Percentiles rank a stretch among this genome's conserved stretches.
Conservation (phyloP, 2,888 invertebrate species). For the Drosophila paucipuncta region DNA sequence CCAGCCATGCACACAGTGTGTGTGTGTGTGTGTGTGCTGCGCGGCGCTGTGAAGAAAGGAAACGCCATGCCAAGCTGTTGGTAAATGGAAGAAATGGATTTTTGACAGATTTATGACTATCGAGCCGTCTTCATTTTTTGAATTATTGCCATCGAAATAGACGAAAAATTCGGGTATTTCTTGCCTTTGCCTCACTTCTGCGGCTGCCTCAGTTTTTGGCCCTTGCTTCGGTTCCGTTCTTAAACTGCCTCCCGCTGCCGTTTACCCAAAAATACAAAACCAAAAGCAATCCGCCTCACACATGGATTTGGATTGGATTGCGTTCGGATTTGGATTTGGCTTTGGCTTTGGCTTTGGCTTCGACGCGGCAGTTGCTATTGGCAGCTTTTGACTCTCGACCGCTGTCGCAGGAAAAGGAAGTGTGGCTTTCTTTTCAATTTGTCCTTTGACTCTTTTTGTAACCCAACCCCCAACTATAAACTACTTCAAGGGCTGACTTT, state of each 20-base stretch:
- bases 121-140: conserved; percentile 85
- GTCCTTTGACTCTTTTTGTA: conserved; percentile 16
- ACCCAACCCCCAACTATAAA: conserved; percentile 16
- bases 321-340: conserved; percentile 12
- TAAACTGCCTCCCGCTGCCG: conserved; percentile 51
- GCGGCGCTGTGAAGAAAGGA: conserved; percentile 61
- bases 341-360: conserved; percentile 9
- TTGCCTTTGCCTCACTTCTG: conserved; percentile 26
- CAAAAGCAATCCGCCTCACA: conserved; percentile 35
- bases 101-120: conserved; percentile 86
- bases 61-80: conserved; percentile 77
- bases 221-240: conserved; percentile 41
- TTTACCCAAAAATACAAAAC: conserved; percentile 7
- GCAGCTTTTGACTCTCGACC: conserved; percentile 27
- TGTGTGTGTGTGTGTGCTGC: background rate
- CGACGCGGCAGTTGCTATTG: conserved; percentile 18
- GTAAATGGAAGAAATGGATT: conserved; percentile 85
- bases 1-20: conserved; percentile 11
- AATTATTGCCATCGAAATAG: conserved; percentile 86
- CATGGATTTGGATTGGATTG: conserved; percentile 51
- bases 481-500: conserved; percentile 17
- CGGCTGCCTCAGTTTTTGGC: background rate
- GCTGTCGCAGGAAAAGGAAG: conserved; percentile 42
- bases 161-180: conserved; percentile 79
- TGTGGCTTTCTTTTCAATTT: conserved; percentile 61